Evolutionary conservation across 1,140 invertebrate genomes (phyloP).

Genomic region (Sycophaga agraensis): DNA sequence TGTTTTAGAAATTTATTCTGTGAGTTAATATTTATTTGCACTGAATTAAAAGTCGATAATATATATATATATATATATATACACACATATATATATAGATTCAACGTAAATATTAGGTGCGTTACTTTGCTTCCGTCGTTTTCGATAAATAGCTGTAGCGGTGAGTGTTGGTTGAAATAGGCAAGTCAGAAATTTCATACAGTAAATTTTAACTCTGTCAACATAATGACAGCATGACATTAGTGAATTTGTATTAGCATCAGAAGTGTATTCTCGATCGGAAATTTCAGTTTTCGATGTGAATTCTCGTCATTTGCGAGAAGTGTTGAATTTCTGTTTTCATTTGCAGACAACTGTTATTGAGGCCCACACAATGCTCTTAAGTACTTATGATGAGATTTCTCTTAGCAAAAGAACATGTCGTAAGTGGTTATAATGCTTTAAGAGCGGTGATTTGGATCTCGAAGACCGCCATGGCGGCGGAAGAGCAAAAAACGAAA

Average conservation of each 20-base stretch:
- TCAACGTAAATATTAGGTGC: too few species aligned
- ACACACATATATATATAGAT: too few species aligned
- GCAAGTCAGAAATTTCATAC: conserved; percentile 17
- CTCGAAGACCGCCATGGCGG: background rate
- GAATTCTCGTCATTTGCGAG: conserved; percentile 30
- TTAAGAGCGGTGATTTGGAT: background rate
- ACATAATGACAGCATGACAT: conserved; percentile 20
- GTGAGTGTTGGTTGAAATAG: conserved; percentile 7
- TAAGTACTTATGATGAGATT: conserved; percentile 28
- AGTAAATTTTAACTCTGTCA: conserved; percentile 14
- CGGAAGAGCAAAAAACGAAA: background rate
- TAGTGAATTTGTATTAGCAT: conserved; percentile 26
- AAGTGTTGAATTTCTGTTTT: conserved; percentile 30
- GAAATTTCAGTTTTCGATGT: conserved; percentile 3
- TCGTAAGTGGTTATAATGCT: conserved; percentile 12
- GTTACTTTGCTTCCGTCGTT: too few species aligned
- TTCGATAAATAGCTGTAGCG: too few species aligned
- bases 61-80: too few species aligned
- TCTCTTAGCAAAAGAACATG: conserved; percentile 30
- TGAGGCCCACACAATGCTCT: conserved; percentile 31
- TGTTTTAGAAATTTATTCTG: too few species aligned
- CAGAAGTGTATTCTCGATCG: conserved; percentile 14
- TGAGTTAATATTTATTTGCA: too few species aligned
- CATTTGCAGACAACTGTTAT: conserved; percentile 33
- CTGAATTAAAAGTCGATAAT: too few species aligned